Evolutionary conservation across 2,888 invertebrate species (phyloP).

Genomic region (Bombylius major): DNA sequence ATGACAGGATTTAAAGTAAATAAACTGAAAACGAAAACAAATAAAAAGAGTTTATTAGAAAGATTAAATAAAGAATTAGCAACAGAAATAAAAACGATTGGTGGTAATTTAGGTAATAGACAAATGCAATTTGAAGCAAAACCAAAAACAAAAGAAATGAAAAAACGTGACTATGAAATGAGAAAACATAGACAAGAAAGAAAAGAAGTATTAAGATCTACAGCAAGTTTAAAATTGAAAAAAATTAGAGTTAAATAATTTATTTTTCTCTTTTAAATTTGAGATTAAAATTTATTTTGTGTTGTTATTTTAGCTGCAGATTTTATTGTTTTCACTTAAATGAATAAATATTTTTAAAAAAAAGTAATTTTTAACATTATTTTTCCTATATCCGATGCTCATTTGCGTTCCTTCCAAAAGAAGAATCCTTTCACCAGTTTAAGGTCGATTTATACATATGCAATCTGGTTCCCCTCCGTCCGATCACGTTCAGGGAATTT

Average conservation of each 20-base stretch:
- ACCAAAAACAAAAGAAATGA: constrained; percentile 43
- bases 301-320: too few species aligned
- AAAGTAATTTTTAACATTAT: too few species aligned
- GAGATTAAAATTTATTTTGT: too few species aligned
- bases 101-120: constrained; percentile 54
- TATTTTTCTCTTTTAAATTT: too few species aligned
- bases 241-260: constrained; percentile 14
- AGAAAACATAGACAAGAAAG: constrained; percentile 58
- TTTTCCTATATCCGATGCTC: too few species aligned
- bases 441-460: too few species aligned
- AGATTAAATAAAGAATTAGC: constrained; percentile 28
- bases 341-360: too few species aligned
- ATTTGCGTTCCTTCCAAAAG: too few species aligned
- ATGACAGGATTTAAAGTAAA: constrained; percentile 48
- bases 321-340: too few species aligned
- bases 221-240: constrained; percentile 36
- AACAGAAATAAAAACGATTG: constrained; percentile 32
- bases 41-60: constrained; percentile 47
- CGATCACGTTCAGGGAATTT: too few species aligned
- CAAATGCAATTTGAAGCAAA: constrained; percentile 66
- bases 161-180: constrained; percentile 45
- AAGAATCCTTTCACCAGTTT: too few species aligned
- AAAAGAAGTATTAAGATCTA: constrained; percentile 48
- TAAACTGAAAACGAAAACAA: constrained; percentile 18
- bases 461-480: too few species aligned